These are phyloP conservation scores for Philaenus spumarius DNA, from an alignment of 1,140 invertebrate genomes.

Conservation along the genomic window DNA sequence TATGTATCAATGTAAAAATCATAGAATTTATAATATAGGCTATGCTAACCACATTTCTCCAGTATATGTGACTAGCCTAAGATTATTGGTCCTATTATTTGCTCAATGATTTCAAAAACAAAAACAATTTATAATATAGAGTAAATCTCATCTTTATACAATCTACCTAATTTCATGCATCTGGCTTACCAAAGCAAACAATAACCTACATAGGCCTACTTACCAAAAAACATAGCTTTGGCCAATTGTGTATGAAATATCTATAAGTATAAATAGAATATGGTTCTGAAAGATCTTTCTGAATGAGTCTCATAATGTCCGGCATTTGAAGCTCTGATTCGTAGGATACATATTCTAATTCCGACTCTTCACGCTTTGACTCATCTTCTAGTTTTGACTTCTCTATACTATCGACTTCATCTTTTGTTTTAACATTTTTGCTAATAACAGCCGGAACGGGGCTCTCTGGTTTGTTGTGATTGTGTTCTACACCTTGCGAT, in stretches of 20 bases:
- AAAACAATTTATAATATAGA: no score
- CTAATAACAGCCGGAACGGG: neutral
- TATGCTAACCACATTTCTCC: no score
- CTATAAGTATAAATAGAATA: constrained; percentile 99
- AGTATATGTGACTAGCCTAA: no score
- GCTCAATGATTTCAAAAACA: no score
- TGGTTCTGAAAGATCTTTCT: constrained; percentile 97
- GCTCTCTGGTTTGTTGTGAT: neutral
- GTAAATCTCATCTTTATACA: no score
- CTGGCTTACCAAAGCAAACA: no score
- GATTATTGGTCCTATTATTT: no score
- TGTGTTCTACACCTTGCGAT: neutral
- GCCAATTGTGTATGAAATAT: constrained; percentile 99
- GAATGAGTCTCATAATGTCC: constrained; percentile 96
- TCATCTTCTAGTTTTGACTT: neutral
- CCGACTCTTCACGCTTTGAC: neutral
- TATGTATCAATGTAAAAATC: no score
- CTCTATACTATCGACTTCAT: neutral
- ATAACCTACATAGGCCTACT: no score
- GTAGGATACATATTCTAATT: constrained; percentile 66
- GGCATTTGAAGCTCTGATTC: constrained; percentile 88
- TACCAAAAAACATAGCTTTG: constrained; percentile 95
- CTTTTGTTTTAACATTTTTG: neutral
- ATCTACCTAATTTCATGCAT: no score
- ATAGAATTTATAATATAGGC: no score